A percentile compares a stretch with the other conserved stretches of the same genome.
These are phyloP conservation scores for Oceanodroma leucorhoa DNA, from an alignment of 2,797 vertebrate species.

Conservation along the genomic window DNA sequence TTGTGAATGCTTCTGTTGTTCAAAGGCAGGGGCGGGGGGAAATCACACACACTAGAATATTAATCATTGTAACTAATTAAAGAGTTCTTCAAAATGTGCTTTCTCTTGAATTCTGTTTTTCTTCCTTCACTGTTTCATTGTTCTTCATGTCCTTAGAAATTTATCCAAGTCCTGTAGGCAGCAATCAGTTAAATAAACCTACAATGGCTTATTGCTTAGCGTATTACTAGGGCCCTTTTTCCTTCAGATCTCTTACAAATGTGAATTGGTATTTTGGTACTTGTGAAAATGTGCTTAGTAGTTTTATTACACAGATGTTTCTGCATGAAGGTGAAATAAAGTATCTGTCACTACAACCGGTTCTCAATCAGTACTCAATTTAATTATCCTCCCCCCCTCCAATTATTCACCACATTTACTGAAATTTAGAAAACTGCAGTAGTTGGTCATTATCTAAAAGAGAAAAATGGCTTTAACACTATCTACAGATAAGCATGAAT, in stretches of 20 bases:
- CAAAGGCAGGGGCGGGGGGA: neutral
- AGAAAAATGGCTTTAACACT: neutral
- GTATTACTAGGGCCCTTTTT: neutral
- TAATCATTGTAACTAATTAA: conserved; percentile 13
- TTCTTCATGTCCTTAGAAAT: neutral
- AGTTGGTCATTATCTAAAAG: neutral
- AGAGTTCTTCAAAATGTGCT: neutral
- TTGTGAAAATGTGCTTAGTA: neutral
- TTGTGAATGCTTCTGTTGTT: neutral
- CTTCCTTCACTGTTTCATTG: neutral
- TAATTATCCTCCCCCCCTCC: neutral
- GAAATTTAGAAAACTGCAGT: neutral
- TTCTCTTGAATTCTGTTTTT: conserved; percentile 3
- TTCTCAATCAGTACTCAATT: neutral
- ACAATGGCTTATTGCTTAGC: neutral
- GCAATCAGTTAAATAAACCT: neutral
- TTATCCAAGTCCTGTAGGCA: neutral
- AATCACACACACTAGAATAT: neutral
- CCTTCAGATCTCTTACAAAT: neutral
- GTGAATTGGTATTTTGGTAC: neutral
- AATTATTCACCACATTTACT: neutral
- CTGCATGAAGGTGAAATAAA: neutral
- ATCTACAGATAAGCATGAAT: conserved; percentile 4
- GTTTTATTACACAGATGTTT: neutral
- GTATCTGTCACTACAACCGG: neutral